A percentile compares a stretch with the other conserved stretches of the same genome.
Evolutionary conservation across 1,140 invertebrate species (phyloP).

Genomic region (Ips typographus): DNA sequence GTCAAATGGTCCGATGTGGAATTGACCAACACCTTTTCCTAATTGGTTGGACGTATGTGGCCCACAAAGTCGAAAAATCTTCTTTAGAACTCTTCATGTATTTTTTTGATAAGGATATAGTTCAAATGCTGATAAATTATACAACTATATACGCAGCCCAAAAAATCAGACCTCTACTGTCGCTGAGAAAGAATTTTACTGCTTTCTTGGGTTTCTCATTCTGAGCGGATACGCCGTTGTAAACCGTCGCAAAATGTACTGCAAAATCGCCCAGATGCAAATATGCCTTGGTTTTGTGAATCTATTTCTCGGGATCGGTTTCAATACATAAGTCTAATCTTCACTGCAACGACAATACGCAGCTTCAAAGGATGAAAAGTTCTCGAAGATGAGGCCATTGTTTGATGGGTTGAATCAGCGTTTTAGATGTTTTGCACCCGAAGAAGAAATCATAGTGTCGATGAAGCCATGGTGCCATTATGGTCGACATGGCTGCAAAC

Average conservation of each 20-base stretch:
- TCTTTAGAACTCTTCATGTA: not conserved
- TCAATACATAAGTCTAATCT: not conserved
- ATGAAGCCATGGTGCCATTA: slow-evolving; percentile 32
- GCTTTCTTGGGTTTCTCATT: not conserved
- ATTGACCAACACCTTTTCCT: not conserved
- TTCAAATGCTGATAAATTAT: not conserved
- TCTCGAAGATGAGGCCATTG: not conserved
- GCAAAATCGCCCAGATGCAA: not conserved
- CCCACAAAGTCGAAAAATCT: not conserved
- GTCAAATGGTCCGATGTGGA: not conserved
- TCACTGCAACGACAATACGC: not conserved
- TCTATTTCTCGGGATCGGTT: not conserved
- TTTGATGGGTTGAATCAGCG: not conserved
- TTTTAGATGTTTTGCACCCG: not conserved
- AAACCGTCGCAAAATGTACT: not conserved
- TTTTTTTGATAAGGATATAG: not conserved
- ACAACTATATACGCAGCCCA: not conserved
- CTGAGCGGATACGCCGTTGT: not conserved
- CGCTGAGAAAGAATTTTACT: not conserved
- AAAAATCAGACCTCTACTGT: not conserved
- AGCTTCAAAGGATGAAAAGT: not conserved
- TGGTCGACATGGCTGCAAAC: slow-evolving; percentile 33
- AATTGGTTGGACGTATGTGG: not conserved
- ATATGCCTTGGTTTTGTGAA: not conserved
- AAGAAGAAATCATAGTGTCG: slow-evolving; percentile 8